phyloP scores from a whole-genome alignment of 1,140 invertebrate genomes.

The Apocrypta bakeri region DNA sequence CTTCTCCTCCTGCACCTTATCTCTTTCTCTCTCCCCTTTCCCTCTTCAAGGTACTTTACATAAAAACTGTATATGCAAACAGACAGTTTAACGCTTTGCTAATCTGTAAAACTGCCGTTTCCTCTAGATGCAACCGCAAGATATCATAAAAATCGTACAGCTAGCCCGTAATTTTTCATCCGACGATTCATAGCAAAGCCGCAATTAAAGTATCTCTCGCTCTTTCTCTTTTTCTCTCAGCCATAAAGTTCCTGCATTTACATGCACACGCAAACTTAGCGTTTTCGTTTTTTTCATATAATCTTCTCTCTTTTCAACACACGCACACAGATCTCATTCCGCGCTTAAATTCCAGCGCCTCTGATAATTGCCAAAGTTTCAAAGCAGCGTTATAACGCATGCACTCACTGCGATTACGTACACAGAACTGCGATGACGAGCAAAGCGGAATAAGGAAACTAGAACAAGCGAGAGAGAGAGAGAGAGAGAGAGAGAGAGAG shows the following conservation, averaged over 20 bases:
- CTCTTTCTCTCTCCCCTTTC: too few relatives aligned
- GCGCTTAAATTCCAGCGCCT: not conserved
- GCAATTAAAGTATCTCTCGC: constrained; percentile 21
- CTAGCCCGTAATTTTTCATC: constrained; percentile 20
- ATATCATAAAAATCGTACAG: constrained; percentile 14
- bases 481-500: not conserved
- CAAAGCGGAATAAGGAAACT: not conserved
- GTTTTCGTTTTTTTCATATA: not conserved
- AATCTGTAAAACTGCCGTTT: not conserved
- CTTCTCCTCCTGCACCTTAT: too few relatives aligned
- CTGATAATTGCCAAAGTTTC: not conserved
- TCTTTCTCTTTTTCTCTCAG: constrained; percentile 22
- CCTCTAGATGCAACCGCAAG: not conserved
- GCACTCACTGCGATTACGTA: not conserved
- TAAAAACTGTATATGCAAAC: not conserved
- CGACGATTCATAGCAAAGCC: not conserved
- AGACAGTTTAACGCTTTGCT: not conserved
- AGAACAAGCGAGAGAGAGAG: not conserved
- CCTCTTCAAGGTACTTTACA: not conserved
- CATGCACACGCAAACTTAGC: not conserved
- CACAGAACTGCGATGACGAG: not conserved
- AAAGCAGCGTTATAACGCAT: not conserved
- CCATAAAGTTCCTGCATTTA: not conserved
- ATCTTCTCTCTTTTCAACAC: not conserved
- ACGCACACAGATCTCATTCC: not conserved